phyloP scores from a whole-genome alignment of 2,888 invertebrate species.

The Pemphredon lugubris region DNA sequence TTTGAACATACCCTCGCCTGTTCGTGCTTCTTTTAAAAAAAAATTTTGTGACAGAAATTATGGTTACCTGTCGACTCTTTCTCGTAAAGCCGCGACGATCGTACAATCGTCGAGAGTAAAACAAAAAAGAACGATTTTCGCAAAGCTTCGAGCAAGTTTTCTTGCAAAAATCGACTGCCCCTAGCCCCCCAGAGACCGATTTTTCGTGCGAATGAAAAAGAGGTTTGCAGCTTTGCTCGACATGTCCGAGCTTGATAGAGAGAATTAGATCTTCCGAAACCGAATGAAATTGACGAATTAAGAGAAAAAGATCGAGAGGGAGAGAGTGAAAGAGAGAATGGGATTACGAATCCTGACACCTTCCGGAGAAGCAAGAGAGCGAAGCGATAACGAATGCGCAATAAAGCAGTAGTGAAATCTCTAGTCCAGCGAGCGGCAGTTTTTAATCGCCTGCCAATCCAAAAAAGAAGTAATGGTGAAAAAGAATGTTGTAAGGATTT shows the following conservation, averaged over 20 bases:
- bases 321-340: conserved; percentile 4
- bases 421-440: conserved; percentile 80
- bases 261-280: too few relatives aligned
- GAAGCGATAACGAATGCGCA: conserved; percentile 58
- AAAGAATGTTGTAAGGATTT: conserved; percentile 37
- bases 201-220: too few relatives aligned
- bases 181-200: too few relatives aligned
- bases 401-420: conserved; percentile 80
- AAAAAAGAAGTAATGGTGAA: conserved; percentile 63
- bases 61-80: too few relatives aligned
- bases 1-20: too few relatives aligned
- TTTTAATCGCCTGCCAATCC: conserved; percentile 77
- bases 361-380: conserved; percentile 5
- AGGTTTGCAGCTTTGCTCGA: too few relatives aligned
- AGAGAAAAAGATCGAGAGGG: conserved; percentile 1
- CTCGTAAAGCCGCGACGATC: background rate
- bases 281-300: background rate
- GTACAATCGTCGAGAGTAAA: too few relatives aligned
- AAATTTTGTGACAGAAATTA: too few relatives aligned
- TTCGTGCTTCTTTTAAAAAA: too few relatives aligned
- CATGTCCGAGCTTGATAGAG: too few relatives aligned
- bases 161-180: too few relatives aligned
- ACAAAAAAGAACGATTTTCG: too few relatives aligned
- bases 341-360: conserved; percentile 25
- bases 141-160: background rate